phyloP scores from a whole-genome alignment of 2,113 vertebrate genomes.

The Lucifuga dentata region DNA sequence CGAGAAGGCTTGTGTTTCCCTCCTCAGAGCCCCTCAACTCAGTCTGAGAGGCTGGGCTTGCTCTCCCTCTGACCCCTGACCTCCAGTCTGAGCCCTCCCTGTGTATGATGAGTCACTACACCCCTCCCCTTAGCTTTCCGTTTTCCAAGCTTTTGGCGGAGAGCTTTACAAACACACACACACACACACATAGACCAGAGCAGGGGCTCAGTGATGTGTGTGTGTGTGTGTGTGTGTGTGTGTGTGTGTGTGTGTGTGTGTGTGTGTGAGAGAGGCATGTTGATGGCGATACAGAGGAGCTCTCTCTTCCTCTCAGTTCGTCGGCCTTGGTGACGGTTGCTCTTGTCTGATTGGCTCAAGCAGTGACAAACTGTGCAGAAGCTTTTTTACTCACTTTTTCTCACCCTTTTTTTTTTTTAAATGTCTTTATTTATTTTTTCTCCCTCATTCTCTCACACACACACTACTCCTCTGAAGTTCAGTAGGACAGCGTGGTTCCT shows the following conservation, averaged over 20 bases:
- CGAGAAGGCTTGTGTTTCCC: conserved; percentile 3
- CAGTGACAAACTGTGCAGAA: neutral
- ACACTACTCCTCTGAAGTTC: conserved; percentile 63
- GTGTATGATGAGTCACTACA: conserved; percentile 44
- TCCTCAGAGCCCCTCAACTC: neutral
- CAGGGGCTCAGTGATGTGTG: conserved; percentile 63
- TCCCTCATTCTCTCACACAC: conserved; percentile 26
- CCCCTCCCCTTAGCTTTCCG: conserved; percentile 17
- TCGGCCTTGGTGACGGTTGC: conserved; percentile 28
- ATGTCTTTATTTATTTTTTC: neutral
- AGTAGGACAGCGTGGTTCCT: conserved; percentile 73
- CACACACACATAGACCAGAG: conserved; percentile 59
- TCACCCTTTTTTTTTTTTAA: conserved; percentile 10
- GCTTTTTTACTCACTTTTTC: neutral
- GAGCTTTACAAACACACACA: conserved; percentile 14
- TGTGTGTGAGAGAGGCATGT: too few relatives aligned
- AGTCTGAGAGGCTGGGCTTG: neutral
- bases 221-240: too few relatives aligned
- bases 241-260: too few relatives aligned
- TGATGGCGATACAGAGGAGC: conserved; percentile 62
- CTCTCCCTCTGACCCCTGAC: conserved; percentile 51
- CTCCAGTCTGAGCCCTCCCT: conserved; percentile 34
- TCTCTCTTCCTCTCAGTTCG: conserved; percentile 46
- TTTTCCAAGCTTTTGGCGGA: conserved; percentile 18
- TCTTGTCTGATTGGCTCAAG: conserved; percentile 37